Evolutionary conservation across 2,888 invertebrate genomes (phyloP).

Genomic region (Thecophora atra): DNA sequence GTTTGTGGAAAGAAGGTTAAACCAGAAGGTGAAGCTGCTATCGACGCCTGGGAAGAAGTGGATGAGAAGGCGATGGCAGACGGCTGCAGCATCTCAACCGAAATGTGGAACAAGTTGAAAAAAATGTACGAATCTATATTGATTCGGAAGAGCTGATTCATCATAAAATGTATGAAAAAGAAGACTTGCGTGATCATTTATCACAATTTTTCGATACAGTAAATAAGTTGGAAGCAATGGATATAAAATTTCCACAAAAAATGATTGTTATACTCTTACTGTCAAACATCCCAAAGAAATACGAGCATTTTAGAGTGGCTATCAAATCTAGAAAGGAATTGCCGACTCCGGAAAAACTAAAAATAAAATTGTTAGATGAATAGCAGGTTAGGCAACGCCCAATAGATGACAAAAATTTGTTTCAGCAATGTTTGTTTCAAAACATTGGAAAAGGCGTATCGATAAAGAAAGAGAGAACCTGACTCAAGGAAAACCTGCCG

Average conservation of each 20-base stretch:
- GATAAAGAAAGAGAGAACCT: not conserved
- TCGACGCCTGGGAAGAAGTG: not conserved
- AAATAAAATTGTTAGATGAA: too few species aligned
- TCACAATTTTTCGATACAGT: not conserved
- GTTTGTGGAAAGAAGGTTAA: not conserved
- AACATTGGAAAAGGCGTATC: not conserved
- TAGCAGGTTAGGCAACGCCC: too few species aligned
- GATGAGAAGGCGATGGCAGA: not conserved
- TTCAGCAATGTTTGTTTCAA: not conserved
- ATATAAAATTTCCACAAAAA: not conserved
- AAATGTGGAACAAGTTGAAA: not conserved
- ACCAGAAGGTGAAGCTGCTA: not conserved
- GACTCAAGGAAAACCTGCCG: not conserved
- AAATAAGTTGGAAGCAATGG: not conserved
- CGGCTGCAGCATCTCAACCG: not conserved
- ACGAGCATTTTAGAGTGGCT: not conserved
- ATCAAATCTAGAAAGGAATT: not conserved
- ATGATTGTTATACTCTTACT: not conserved
- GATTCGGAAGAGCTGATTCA: not conserved
- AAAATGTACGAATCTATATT: not conserved
- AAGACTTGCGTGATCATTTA: not conserved
- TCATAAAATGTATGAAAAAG: not conserved
- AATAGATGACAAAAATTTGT: too few species aligned
- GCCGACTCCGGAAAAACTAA: too few species aligned
- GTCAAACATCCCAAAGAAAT: not conserved